Evolutionary conservation across 2,113 vertebrate species (phyloP).

Genomic region (Phodopus roborovskii): DNA sequence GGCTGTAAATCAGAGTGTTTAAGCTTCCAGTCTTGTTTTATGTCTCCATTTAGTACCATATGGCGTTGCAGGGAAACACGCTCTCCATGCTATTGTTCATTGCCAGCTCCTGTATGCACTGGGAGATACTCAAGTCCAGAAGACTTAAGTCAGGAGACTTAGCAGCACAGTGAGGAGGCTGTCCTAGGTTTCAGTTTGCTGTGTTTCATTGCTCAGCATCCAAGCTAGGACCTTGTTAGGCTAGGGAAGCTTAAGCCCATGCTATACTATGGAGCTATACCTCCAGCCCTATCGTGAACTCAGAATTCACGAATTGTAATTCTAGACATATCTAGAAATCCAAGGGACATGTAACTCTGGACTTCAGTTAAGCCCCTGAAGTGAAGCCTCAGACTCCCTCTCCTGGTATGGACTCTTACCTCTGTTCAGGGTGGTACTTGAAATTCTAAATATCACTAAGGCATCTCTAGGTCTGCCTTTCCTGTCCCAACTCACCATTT

Average conservation of each 20-base stretch:
- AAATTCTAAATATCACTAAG: background rate
- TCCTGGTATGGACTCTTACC: accelerated
- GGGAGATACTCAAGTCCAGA: background rate
- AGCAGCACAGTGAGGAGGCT: background rate
- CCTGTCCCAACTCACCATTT: background rate
- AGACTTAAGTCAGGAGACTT: background rate
- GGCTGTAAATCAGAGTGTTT: background rate
- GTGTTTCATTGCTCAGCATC: background rate
- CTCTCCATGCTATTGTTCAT: background rate
- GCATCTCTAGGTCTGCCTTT: background rate
- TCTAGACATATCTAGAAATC: background rate
- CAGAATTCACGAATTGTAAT: background rate
- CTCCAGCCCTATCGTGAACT: background rate
- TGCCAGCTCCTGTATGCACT: background rate
- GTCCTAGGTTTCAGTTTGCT: too few relatives aligned
- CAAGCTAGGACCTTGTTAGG: background rate
- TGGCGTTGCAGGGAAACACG: background rate
- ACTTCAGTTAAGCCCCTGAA: background rate
- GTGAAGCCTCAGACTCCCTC: background rate
- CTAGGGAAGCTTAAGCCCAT: background rate
- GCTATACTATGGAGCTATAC: background rate
- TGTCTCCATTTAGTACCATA: background rate
- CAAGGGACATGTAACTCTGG: background rate
- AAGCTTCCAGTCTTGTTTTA: constrained; percentile 7
- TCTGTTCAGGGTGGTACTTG: background rate